phyloP scores from a whole-genome alignment of 64 coral and sea anemone genomes.

The Astreopora myriophthalma region DNA sequence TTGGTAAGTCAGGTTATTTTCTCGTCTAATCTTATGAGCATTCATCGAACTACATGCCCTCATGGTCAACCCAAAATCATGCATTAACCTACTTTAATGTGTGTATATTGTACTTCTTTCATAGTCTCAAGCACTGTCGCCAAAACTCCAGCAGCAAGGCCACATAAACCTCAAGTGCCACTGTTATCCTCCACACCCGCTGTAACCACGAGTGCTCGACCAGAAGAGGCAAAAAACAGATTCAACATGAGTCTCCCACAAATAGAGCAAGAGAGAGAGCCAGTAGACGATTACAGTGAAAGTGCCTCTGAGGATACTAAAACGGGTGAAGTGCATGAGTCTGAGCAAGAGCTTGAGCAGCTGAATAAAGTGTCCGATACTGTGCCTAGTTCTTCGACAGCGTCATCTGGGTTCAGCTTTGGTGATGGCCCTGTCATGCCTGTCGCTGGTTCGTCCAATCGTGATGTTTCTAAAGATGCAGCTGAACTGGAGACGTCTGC shows the following conservation, averaged over 20 bases:
- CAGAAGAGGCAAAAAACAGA: neutral
- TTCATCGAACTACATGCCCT: no score
- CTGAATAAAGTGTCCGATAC: neutral
- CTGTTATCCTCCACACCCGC: conserved; percentile 57
- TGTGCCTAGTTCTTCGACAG: neutral
- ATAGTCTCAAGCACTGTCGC: neutral
- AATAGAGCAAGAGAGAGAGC: neutral
- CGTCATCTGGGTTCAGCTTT: neutral
- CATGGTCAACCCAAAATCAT: no score
- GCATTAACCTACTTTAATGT: no score
- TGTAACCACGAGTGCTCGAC: neutral
- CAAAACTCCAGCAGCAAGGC: conserved; percentile 27
- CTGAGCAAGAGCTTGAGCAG: neutral
- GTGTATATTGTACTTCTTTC: neutral
- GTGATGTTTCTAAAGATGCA: neutral
- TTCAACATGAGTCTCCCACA: neutral
- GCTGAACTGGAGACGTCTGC: neutral
- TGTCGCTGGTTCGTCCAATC: neutral
- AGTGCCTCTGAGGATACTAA: neutral
- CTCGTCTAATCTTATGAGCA: no score
- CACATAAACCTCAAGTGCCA: neutral
- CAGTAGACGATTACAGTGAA: neutral
- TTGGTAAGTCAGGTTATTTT: neutral
- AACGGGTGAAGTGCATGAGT: neutral
- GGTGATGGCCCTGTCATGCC: neutral